These are phyloP conservation scores for Melieria crassipennis DNA, from an alignment of 2,888 invertebrate species.

Conservation along the genomic window DNA sequence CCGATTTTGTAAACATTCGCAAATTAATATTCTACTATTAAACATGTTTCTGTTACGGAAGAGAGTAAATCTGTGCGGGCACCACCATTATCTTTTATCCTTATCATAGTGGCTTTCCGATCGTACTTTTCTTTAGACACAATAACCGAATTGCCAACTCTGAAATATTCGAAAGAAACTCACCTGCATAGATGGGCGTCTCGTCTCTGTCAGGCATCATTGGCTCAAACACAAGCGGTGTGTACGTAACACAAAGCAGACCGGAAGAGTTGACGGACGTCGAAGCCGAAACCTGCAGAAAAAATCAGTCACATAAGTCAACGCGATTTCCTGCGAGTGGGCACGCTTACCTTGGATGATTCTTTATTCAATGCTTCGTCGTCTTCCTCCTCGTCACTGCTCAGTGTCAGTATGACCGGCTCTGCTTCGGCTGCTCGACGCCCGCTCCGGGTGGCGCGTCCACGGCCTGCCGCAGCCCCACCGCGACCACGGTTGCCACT, in stretches of 20 bases:
- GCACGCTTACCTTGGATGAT: constrained; percentile 47
- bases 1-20: no score
- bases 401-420: constrained; percentile 75
- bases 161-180: constrained; percentile 35
- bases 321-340: neutral
- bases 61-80: no score
- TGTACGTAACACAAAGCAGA: constrained; percentile 35
- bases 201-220: constrained; percentile 58
- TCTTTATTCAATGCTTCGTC: constrained; percentile 55
- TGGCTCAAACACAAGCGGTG: constrained; percentile 59
- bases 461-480: constrained; percentile 55
- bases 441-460: constrained; percentile 58
- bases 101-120: no score
- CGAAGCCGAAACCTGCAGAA: constrained; percentile 41
- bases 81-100: no score
- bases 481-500: constrained; percentile 46
- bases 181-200: constrained; percentile 56
- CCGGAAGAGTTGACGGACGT: constrained; percentile 35
- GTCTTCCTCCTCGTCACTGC: constrained; percentile 75
- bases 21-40: no score
- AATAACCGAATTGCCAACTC: neutral
- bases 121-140: neutral
- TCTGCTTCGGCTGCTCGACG: constrained; percentile 71
- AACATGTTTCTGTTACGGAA: no score
- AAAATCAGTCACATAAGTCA: neutral